phyloP scores from a whole-genome alignment of 2,888 invertebrate species.

The Phragmatobia fuliginosa region DNA sequence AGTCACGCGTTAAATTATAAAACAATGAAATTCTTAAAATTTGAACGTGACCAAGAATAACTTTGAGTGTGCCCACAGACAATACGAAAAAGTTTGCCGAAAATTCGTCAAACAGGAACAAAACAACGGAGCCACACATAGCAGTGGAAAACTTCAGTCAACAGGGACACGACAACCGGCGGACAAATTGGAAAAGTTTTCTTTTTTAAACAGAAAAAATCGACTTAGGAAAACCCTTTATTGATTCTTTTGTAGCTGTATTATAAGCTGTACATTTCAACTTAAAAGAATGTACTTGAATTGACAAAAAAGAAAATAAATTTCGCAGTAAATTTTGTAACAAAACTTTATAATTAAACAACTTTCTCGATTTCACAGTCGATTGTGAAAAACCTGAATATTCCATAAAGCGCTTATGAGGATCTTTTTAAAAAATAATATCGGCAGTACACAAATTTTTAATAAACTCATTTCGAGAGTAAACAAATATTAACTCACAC shows the following conservation, averaged over 20 bases:
- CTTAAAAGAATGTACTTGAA: not conserved
- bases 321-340: not conserved
- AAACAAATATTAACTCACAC: not conserved
- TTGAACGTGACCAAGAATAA: conserved; percentile 2
- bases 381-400: not conserved
- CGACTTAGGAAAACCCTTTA: conserved; percentile 33
- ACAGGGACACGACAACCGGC: conserved; percentile 45
- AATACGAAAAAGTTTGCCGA: conserved; percentile 4
- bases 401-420: not conserved
- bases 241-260: conserved; percentile 23
- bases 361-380: not conserved
- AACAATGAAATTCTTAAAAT: not conserved
- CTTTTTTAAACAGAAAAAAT: conserved; percentile 67
- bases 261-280: not conserved
- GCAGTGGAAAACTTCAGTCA: conserved; percentile 52
- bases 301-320: not conserved
- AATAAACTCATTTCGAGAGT: not conserved
- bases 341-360: not conserved
- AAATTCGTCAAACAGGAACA: conserved; percentile 4
- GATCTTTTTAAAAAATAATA: not conserved
- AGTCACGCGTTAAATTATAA: not conserved
- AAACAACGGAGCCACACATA: conserved; percentile 11
- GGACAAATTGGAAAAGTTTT: conserved; percentile 78
- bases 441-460: not conserved
- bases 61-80: not conserved